A percentile compares a stretch with the other conserved stretches of the same genome.
Evolutionary conservation across 1,140 invertebrate species (phyloP).

Genomic region (Solen grandis): DNA sequence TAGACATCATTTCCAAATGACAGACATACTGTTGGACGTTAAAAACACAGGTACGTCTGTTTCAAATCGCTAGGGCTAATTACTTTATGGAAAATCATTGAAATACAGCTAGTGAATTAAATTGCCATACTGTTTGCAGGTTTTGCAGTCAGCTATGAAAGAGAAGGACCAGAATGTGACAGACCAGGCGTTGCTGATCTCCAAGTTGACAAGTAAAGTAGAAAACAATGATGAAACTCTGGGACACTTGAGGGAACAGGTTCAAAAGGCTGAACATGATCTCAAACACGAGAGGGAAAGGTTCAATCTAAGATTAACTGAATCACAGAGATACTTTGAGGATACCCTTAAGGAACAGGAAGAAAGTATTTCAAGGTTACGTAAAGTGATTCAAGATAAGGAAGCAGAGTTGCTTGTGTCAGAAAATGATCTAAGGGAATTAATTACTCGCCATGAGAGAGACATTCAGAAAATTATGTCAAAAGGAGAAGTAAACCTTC

Average conservation of each 20-base stretch:
- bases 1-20: too few relatives aligned
- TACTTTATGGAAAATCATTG: too few relatives aligned
- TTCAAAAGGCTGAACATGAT: constrained; percentile 71
- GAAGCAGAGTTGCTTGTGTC: constrained; percentile 70
- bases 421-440: constrained; percentile 74
- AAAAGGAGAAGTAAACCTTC: constrained; percentile 72
- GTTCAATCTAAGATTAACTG: constrained; percentile 73
- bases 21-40: too few relatives aligned
- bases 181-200: constrained; percentile 69
- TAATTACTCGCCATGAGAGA: constrained; percentile 75
- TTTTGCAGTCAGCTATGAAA: constrained; percentile 72
- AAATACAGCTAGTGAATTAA: too few relatives aligned
- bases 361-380: constrained; percentile 66
- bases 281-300: constrained; percentile 73
- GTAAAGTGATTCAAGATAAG: constrained; percentile 66
- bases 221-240: constrained; percentile 73
- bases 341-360: constrained; percentile 75
- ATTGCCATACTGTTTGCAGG: constrained; percentile 58
- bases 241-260: constrained; percentile 66
- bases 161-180: constrained; percentile 74
- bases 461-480: constrained; percentile 76
- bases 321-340: constrained; percentile 78
- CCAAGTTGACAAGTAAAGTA: constrained; percentile 74
- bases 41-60: too few relatives aligned
- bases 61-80: too few relatives aligned